These are phyloP conservation scores for Troides helena DNA, from an alignment of 2,888 invertebrate genomes.

Conservation along the genomic window DNA sequence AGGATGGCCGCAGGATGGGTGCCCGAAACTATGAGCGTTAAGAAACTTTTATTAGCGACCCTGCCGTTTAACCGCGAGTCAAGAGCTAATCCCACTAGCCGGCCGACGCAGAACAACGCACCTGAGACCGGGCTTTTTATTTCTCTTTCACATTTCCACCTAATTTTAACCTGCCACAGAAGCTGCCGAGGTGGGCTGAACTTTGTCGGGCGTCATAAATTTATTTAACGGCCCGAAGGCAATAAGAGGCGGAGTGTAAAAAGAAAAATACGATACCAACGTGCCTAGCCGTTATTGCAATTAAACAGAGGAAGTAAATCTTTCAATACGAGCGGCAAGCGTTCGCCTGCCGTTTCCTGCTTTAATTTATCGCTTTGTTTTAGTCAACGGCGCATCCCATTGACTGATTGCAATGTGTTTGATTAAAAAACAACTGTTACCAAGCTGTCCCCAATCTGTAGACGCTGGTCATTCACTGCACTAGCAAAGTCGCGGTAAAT, in stretches of 20 bases:
- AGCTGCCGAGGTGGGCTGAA: constrained; percentile 74
- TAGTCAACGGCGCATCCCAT: constrained; percentile 74
- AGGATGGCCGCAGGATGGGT: constrained; percentile 59
- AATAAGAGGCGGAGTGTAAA: constrained; percentile 80
- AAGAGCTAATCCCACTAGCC: constrained; percentile 71
- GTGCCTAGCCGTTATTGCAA: constrained; percentile 81
- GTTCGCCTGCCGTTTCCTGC: constrained; percentile 74
- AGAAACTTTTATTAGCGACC: constrained; percentile 75
- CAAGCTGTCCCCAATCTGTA: constrained; percentile 3
- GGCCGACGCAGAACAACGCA: constrained; percentile 59
- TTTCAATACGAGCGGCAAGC: constrained; percentile 77
- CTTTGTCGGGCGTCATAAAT: constrained; percentile 80
- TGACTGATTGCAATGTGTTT: constrained; percentile 77
- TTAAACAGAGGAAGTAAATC: constrained; percentile 81
- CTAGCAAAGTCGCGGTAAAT: background rate
- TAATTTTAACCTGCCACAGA: constrained; percentile 69
- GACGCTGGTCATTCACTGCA: background rate
- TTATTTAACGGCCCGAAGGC: constrained; percentile 80
- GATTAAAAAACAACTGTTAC: constrained; percentile 63
- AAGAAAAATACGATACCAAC: constrained; percentile 81
- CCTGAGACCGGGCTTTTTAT: constrained; percentile 75
- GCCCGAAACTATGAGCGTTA: constrained; percentile 71
- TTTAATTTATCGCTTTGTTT: constrained; percentile 80
- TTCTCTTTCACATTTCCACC: constrained; percentile 75
- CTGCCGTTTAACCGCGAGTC: constrained; percentile 72